Conservation (phyloP, 2,113 vertebrate genomes). For the Bubo blakistoni region DNA sequence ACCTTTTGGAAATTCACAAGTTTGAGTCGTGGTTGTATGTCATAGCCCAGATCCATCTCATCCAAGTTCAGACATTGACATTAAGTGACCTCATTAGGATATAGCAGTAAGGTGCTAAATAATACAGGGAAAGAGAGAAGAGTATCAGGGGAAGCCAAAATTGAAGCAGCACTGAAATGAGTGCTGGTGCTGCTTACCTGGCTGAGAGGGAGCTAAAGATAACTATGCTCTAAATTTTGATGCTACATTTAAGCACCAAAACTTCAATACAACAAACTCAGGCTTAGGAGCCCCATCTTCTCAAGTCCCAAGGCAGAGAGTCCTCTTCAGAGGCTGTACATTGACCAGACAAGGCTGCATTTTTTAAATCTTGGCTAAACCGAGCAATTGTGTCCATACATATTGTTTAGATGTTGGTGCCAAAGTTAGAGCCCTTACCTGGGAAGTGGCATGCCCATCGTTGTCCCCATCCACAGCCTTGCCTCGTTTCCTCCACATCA, state of each 20-base stretch:
- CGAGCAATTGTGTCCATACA: fast-evolving
- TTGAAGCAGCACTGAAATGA: background rate
- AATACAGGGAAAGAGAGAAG: background rate
- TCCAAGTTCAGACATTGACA: background rate
- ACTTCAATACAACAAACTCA: background rate
- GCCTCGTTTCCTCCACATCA: background rate
- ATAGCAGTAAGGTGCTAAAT: background rate
- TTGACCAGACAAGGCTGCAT: background rate
- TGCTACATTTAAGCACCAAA: background rate
- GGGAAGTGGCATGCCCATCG: background rate
- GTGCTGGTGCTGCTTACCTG: background rate
- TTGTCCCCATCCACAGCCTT: background rate
- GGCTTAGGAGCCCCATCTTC: background rate
- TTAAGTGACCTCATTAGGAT: background rate
- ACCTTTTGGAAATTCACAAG: background rate
- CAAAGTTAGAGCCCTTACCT: background rate
- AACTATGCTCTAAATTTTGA: background rate
- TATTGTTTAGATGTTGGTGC: background rate
- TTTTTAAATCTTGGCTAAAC: background rate
- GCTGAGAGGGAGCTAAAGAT: background rate
- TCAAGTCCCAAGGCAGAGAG: background rate
- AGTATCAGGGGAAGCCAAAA: background rate
- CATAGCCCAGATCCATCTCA: background rate
- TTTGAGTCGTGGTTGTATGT: background rate
- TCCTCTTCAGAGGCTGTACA: background rate